These are phyloP conservation scores for Ferrisia virgata DNA, from an alignment of 2,888 invertebrate genomes.

Conservation along the genomic window DNA sequence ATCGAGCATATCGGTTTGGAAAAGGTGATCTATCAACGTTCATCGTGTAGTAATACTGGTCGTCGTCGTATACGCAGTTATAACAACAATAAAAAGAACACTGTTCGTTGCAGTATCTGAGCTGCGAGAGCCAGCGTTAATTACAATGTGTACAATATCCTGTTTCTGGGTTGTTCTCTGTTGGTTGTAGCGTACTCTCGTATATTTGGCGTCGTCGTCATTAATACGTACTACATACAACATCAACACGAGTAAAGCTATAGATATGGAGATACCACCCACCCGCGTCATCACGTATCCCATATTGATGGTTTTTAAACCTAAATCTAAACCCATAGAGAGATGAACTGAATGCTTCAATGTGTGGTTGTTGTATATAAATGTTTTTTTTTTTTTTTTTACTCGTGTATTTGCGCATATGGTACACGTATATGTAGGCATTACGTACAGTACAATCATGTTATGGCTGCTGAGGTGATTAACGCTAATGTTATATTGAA, in stretches of 20 bases:
- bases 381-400: not conserved
- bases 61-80: not conserved
- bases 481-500: not conserved
- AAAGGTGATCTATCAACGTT: constrained; percentile 32
- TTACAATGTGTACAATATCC: constrained; percentile 29
- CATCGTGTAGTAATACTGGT: not conserved
- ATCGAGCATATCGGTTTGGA: constrained; percentile 41
- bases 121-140: constrained; percentile 3
- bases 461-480: not conserved
- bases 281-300: not conserved
- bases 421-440: too few species aligned
- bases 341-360: not conserved
- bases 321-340: not conserved
- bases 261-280: not conserved
- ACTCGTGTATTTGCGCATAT: constrained; percentile 6
- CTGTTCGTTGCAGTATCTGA: not conserved
- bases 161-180: constrained; percentile 24
- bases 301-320: not conserved
- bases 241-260: not conserved
- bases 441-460: too few species aligned
- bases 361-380: not conserved
- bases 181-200: not conserved
- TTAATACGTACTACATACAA: too few species aligned
- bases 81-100: constrained; percentile 14
- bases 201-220: constrained; percentile 10